A percentile compares a stretch with the other conserved stretches of the same genome.
Evolutionary conservation across 1,140 invertebrate species (phyloP).

Genomic region (Globodera rostochiensis): DNA sequence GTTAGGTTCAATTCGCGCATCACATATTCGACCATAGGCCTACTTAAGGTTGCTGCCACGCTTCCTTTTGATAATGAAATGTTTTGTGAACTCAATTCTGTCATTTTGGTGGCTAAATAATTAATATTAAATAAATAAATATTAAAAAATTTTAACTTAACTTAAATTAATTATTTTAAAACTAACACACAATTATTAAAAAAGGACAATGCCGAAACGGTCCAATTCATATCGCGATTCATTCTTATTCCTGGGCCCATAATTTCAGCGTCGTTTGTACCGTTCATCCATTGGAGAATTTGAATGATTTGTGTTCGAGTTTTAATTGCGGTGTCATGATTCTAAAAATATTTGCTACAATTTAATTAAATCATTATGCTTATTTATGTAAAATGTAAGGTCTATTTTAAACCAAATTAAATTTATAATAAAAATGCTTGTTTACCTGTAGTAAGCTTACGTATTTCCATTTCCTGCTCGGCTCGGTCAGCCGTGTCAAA

Average conservation of each 20-base stretch:
- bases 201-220: constrained; percentile 23
- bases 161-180: not conserved
- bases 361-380: not conserved
- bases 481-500: constrained; percentile 18
- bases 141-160: not conserved
- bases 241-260: not conserved
- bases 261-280: constrained; percentile 54
- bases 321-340: constrained; percentile 45
- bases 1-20: not conserved
- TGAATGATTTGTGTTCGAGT: constrained; percentile 50
- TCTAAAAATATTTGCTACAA: constrained; percentile 29
- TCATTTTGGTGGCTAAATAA: not conserved
- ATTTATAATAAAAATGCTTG: constrained; percentile 1
- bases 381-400: constrained; percentile 14
- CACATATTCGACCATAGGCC: not conserved
- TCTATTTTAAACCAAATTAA: not conserved
- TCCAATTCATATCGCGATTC: constrained; percentile 14
- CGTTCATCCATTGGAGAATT: constrained; percentile 55
- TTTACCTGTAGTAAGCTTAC: constrained; percentile 36
- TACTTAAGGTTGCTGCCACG: not conserved
- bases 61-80: not conserved
- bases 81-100: not conserved
- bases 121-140: not conserved
- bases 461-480: constrained; percentile 34
- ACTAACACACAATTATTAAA: constrained; percentile 30